Evolutionary conservation across 2,113 vertebrate species (phyloP).

Genomic region (Piprites chloris): DNA sequence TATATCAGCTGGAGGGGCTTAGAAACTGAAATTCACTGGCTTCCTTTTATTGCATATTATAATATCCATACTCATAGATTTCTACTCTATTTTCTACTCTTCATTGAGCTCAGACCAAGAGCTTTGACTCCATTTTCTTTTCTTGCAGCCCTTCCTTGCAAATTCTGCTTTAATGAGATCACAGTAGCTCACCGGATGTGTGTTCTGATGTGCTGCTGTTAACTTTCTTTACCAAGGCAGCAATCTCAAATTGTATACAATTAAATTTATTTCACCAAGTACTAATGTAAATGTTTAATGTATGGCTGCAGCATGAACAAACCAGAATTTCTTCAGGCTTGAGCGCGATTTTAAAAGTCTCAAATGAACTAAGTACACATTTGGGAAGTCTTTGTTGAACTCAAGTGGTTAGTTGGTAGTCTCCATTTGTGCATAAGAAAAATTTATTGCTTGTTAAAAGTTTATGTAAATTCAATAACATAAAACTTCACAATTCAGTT

Average conservation of each 20-base stretch:
- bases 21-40: slow-evolving; percentile 16
- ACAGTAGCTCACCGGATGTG: not conserved
- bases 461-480: not conserved
- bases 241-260: not conserved
- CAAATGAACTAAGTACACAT: not conserved
- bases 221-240: not conserved
- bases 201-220: not conserved
- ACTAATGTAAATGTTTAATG: not conserved
- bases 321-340: not conserved
- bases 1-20: not conserved
- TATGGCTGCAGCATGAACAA: not conserved
- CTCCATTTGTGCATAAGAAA: not conserved
- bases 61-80: not conserved
- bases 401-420: not conserved
- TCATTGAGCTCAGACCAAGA: not conserved
- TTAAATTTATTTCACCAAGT: slow-evolving; percentile 3
- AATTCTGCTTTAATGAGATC: not conserved
- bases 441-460: slow-evolving; percentile 1
- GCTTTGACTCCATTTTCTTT: not conserved
- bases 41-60: slow-evolving; percentile 24
- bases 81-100: not conserved
- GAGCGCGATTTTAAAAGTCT: not conserved
- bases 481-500: not conserved
- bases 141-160: not conserved
- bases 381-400: not conserved